Evolutionary conservation across 2,888 invertebrate species (phyloP), one percentile per base, ranked within the genome.

Genomic region (Boloria selene): DNA sequence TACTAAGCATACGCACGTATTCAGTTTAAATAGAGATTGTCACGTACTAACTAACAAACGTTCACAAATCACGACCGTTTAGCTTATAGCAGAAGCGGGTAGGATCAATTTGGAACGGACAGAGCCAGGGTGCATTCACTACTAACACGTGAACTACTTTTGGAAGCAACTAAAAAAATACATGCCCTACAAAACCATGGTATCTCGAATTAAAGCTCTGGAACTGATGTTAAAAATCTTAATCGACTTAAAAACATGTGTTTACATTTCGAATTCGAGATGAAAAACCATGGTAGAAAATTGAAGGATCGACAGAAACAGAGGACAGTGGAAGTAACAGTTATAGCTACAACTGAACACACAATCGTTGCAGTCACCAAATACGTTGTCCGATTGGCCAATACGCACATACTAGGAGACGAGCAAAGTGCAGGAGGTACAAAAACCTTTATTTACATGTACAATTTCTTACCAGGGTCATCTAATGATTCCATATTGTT

Each of bases 401-500:
- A 69, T 61, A 60, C 64, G 68, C 65, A 68, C 70, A 64, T 67
- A 70, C 59, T 70, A 68, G 67, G 68, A 66, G 63, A 71, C 66
- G 71, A 69, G 69, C 72, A 70, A 64, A 53, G 71, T 68, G 70
- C 70, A 68, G 67, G 68, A 67, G 58, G 67, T 69, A 73, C 66
- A 73, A 66, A 70, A 71, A 70, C 61, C 55, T 69, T 67, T 70
- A 69, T 71, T 67, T 64, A 71, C 64, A 69, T 68, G 58, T 58
- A 70, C 61, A 58, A 70, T 73, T 78, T 90, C 91, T 91, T 91
- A 91, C 91, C 91, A 84, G 88, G 85, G 81, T 90, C 90, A 78
- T 91, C 91, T 91, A 90, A 81, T 79, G 84, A 80, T 84, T 84
- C 90, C 89, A 88, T 71, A 84, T 86, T 81, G 89, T 87, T 84